Percentiles rank a stretch among this genome's conserved stretches.
Evolutionary conservation across 2,113 vertebrate genomes (phyloP).

Genomic region (Plotosus lineatus): DNA sequence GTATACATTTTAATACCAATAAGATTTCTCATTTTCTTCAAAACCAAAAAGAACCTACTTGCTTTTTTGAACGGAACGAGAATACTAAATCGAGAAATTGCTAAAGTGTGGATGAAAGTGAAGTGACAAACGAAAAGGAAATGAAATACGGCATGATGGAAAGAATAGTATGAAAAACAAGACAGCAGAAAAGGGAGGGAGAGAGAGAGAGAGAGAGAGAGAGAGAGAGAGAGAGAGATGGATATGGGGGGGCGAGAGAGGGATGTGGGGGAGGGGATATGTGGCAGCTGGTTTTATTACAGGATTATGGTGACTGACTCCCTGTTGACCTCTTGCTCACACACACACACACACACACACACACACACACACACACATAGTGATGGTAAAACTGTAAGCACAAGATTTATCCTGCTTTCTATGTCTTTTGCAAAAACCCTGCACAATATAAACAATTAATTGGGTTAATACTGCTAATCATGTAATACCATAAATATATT

Average conservation of each 20-base stretch:
- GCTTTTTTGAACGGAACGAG: constrained; percentile 39
- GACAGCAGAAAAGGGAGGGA: not conserved
- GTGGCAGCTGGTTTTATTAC: constrained; percentile 78
- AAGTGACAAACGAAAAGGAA: not conserved
- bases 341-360: constrained; percentile 52
- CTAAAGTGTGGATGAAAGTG: not conserved
- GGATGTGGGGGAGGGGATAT: constrained; percentile 60
- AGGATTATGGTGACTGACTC: constrained; percentile 72
- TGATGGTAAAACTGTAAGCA: not conserved
- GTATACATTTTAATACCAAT: constrained; percentile 41
- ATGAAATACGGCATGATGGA: not conserved
- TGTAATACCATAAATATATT: constrained; percentile 31
- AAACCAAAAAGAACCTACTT: constrained; percentile 7
- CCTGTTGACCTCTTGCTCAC: constrained; percentile 65
- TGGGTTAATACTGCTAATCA: constrained; percentile 22
- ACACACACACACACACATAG: constrained; percentile 23
- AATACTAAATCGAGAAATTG: not conserved
- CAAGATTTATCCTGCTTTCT: constrained; percentile 6
- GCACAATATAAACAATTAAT: constrained; percentile 9
- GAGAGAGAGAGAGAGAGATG: not conserved
- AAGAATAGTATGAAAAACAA: not conserved
- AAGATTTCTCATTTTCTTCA: constrained; percentile 36
- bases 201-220: not conserved
- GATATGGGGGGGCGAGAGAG: not conserved
- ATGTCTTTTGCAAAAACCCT: not conserved